Conservation (phyloP, 2,888 invertebrate genomes). For the Lamellibrachia columna region DNA sequence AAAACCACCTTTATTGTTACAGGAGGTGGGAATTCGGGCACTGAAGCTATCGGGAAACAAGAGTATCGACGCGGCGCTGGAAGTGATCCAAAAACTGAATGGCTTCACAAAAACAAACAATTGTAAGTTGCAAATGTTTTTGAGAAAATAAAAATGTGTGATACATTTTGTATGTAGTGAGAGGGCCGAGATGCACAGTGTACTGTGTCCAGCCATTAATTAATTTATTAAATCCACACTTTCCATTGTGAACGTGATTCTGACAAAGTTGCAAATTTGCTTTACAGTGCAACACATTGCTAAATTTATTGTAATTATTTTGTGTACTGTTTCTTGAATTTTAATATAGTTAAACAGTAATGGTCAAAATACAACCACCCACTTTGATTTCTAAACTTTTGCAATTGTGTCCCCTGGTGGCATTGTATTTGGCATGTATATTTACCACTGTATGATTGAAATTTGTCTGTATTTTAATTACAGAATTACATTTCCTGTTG, state of each 20-base stretch:
- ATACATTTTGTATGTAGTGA: background rate
- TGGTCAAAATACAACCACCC: background rate
- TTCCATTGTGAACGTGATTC: background rate
- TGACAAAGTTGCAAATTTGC: no score
- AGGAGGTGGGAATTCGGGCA: conserved; percentile 45
- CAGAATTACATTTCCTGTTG: background rate
- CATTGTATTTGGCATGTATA: no score
- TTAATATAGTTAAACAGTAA: background rate
- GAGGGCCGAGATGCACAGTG: no score
- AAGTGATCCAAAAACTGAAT: conserved; percentile 29
- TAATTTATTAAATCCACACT: background rate
- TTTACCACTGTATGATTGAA: background rate
- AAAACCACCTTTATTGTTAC: conserved; percentile 24
- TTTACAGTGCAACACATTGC: background rate
- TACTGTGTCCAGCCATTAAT: background rate
- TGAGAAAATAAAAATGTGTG: background rate
- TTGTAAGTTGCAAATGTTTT: background rate
- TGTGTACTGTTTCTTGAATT: background rate
- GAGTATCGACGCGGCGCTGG: conserved; percentile 35
- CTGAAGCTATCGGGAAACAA: conserved; percentile 38
- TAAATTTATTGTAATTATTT: background rate
- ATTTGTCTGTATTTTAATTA: background rate
- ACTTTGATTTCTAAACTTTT: no score
- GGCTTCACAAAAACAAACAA: conserved; percentile 3
- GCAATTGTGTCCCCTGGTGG: no score